phyloP scores from a whole-genome alignment of 2,113 vertebrate genomes.

The pig (Sus scrofa) region T2T-Sscrofa CM000816.6:28923501-28924000 shows the following conservation, averaged over 20 bases:
- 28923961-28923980: not conserved
- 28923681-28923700: not conserved
- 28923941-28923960: not conserved
- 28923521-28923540: not conserved
- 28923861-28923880: not conserved
- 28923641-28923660: not conserved
- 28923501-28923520: not conserved
- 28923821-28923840: not conserved
- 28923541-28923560: not conserved
- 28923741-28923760: not conserved
- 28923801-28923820: not conserved
- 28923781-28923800: not conserved
- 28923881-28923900: not conserved
- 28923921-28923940: not conserved
- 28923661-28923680: not conserved
- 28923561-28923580: not conserved
- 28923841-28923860: not conserved
- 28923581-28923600: too few relatives aligned
- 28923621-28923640: not conserved
- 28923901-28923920: not conserved
- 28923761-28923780: not conserved
- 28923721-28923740: not conserved
- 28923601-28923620: not conserved
- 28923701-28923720: slow-evolving; percentile 2
- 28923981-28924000: too few relatives aligned